phyloP scores from a whole-genome alignment of 2,888 invertebrate species.

The Plusia festucae region DNA sequence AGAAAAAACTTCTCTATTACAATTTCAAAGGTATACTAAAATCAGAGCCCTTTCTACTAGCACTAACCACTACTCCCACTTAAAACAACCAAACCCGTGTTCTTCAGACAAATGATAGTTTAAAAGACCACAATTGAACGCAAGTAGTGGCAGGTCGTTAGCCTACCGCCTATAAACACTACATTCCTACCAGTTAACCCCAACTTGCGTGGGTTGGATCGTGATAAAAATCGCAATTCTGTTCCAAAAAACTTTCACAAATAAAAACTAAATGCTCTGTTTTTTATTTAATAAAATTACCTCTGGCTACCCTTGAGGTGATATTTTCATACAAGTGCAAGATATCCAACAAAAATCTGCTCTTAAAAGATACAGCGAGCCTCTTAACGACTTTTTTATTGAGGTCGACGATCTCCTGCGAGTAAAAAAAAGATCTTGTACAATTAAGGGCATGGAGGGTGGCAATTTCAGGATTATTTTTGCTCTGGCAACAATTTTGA shows the following conservation, averaged over 20 bases:
- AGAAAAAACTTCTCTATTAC: not conserved
- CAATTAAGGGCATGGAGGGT: constrained; percentile 63
- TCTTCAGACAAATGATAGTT: constrained; percentile 32
- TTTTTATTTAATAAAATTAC: constrained; percentile 28
- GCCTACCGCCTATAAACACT: constrained; percentile 46
- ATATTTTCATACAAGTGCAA: constrained; percentile 44
- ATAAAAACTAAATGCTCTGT: constrained; percentile 5
- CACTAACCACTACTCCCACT: not conserved
- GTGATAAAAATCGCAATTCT: constrained; percentile 14
- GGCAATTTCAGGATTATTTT: constrained; percentile 60
- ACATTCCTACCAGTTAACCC: constrained; percentile 50
- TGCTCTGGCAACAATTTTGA: constrained; percentile 52
- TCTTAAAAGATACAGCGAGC: constrained; percentile 51
- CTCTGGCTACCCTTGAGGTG: constrained; percentile 23
- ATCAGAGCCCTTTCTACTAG: not conserved
- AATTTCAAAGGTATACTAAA: not conserved
- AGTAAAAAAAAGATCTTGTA: constrained; percentile 56
- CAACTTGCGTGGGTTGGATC: constrained; percentile 46
- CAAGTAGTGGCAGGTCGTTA: constrained; percentile 53
- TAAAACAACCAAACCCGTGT: constrained; percentile 14
- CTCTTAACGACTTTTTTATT: constrained; percentile 62
- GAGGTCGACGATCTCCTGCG: constrained; percentile 57
- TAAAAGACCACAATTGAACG: constrained; percentile 44
- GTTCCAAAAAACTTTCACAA: constrained; percentile 3
- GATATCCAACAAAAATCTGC: constrained; percentile 51